phyloP scores from a whole-genome alignment of 2,888 invertebrate genomes.

The Sycophila texana region DNA sequence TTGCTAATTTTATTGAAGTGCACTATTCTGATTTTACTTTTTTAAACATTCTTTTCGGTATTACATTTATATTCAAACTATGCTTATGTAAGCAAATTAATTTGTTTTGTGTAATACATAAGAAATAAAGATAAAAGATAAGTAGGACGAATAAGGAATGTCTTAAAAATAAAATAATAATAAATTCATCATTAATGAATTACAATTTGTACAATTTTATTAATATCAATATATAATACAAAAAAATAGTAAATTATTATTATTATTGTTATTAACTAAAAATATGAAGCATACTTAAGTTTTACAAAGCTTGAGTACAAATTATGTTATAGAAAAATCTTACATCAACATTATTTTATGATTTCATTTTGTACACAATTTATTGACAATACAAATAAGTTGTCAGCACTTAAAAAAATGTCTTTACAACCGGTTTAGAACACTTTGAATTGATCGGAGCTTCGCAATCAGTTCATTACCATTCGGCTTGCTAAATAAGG shows the following conservation, averaged over 20 bases:
- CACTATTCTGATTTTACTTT: too few species aligned
- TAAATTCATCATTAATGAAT: not conserved
- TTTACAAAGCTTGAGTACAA: slow-evolving; percentile 20
- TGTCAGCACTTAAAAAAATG: slow-evolving; percentile 23
- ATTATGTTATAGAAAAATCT: slow-evolving; percentile 11
- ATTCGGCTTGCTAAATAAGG: slow-evolving; percentile 85
- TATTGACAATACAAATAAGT: slow-evolving; percentile 6
- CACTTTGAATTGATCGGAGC: slow-evolving; percentile 79
- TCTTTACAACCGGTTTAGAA: slow-evolving; percentile 75
- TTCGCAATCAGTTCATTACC: slow-evolving; percentile 80
- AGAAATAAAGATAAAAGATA: too few species aligned
- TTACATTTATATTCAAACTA: too few species aligned
- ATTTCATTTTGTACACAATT: slow-evolving; percentile 41
- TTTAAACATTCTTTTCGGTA: too few species aligned
- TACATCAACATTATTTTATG: slow-evolving; percentile 16
- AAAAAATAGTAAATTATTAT: not conserved
- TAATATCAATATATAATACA: too few species aligned
- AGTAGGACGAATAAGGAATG: too few species aligned
- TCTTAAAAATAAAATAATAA: too few species aligned
- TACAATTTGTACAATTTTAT: not conserved
- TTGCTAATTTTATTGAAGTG: too few species aligned
- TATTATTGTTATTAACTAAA: slow-evolving; percentile 26
- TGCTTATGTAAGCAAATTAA: too few species aligned
- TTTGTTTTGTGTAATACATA: too few species aligned
- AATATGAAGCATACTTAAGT: slow-evolving; percentile 27